Percentiles rank a stretch among this genome's conserved stretches.
Conservation (phyloP, 2,888 invertebrate species). For the Diarsia mendica region DNA sequence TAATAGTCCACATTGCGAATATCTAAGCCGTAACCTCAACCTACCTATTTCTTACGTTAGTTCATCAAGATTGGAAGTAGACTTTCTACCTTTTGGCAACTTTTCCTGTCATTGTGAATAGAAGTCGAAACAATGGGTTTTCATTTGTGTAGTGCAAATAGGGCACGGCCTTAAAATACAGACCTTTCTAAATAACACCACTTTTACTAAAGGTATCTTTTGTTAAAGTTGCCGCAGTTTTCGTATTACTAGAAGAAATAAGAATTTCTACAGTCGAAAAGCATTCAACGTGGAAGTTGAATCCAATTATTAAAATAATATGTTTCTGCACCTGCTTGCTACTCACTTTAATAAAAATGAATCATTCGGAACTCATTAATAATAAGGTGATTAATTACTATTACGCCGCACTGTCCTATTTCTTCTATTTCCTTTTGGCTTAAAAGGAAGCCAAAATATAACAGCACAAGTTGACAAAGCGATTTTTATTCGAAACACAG, state of each 20-base stretch:
- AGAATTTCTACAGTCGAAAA: background rate
- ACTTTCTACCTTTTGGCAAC: constrained; percentile 57
- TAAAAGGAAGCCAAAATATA: background rate
- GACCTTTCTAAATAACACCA: constrained; percentile 24
- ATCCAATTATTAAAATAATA: background rate
- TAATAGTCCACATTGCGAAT: constrained; percentile 12
- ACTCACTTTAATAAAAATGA: background rate
- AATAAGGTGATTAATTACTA: constrained; percentile 9
- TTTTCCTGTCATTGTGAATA: constrained; percentile 60
- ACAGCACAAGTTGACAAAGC: background rate
- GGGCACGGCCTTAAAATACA: constrained; percentile 34
- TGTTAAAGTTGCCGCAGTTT: background rate
- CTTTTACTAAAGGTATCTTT: constrained; percentile 12
- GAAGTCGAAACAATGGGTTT: constrained; percentile 53
- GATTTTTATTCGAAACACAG: background rate
- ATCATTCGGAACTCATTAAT: background rate
- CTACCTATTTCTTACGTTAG: constrained; percentile 27
- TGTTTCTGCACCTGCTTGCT: constrained; percentile 15
- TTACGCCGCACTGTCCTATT: background rate
- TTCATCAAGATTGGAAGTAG: constrained; percentile 25
- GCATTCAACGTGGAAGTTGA: background rate
- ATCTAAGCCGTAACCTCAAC: constrained; percentile 4
- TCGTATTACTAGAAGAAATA: background rate
- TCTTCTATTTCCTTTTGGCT: background rate
- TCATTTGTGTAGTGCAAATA: constrained; percentile 46